Conservation (phyloP, 2,888 invertebrate species). For the Andrena minutula region DNA sequence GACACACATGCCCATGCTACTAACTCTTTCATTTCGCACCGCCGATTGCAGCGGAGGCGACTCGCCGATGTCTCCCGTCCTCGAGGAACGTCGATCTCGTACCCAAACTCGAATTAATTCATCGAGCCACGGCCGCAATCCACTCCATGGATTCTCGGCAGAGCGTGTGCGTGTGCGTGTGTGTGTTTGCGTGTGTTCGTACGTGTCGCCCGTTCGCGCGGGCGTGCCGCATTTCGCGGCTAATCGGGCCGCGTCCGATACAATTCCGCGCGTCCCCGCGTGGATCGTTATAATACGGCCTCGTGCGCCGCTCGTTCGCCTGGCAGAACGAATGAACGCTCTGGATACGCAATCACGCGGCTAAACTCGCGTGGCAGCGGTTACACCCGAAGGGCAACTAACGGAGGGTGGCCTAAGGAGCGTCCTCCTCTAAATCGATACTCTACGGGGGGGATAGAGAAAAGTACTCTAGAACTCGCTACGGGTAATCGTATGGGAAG, state of each 20-base stretch:
- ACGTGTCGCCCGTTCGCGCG: constrained; percentile 20
- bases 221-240: not conserved
- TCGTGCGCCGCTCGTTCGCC: constrained; percentile 2
- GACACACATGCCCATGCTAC: constrained; percentile 81
- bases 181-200: constrained; percentile 44
- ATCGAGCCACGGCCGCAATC: constrained; percentile 63
- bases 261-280: not conserved
- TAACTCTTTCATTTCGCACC: constrained; percentile 70
- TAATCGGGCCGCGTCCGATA: not conserved
- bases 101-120: constrained; percentile 71
- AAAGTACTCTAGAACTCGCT: constrained; percentile 54
- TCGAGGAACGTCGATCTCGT: constrained; percentile 69
- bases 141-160: constrained; percentile 38
- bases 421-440: constrained; percentile 51
- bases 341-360: not conserved
- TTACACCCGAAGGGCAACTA: constrained; percentile 21
- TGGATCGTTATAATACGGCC: constrained; percentile 28
- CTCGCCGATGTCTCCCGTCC: constrained; percentile 66
- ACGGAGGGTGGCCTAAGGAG: constrained; percentile 40
- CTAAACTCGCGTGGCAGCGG: constrained; percentile 1
- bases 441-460: constrained; percentile 46
- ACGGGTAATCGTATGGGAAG: constrained; percentile 34
- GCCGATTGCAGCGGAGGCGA: constrained; percentile 68
- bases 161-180: constrained; percentile 42
- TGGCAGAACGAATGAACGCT: not conserved